Evolutionary conservation across 2,113 vertebrate genomes (phyloP).

Genomic region (Clarias batrachus): DNA sequence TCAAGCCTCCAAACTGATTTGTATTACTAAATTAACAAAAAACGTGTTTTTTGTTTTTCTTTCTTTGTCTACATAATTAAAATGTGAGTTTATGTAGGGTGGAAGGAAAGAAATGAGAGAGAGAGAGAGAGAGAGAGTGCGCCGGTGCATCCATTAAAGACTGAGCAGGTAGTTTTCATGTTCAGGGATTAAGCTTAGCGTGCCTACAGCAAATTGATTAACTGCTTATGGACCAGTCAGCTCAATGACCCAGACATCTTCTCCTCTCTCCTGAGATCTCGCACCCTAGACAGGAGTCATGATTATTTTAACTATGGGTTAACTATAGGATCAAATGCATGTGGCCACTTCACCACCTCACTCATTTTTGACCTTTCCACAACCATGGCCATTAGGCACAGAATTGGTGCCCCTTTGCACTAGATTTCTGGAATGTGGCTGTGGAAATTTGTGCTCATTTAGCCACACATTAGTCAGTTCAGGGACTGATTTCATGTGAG

Average conservation of each 20-base stretch:
- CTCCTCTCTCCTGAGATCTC: background rate
- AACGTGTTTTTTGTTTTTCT: background rate
- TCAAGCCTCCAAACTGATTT: conserved; percentile 7
- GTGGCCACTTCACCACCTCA: background rate
- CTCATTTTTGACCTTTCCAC: background rate
- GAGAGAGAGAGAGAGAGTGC: background rate
- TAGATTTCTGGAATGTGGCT: background rate
- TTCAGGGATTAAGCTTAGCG: background rate
- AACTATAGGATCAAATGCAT: background rate
- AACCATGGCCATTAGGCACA: background rate
- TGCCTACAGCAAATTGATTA: conserved; percentile 24
- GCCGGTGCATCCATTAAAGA: background rate
- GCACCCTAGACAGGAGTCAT: background rate
- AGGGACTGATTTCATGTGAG: background rate
- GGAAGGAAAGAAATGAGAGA: background rate
- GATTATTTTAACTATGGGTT: background rate
- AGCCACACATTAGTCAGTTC: background rate
- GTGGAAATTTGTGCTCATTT: background rate
- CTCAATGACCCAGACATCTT: background rate
- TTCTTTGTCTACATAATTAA: background rate
- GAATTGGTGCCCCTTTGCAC: background rate
- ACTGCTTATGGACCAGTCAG: conserved; percentile 28
- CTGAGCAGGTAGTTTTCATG: background rate
- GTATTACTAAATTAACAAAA: background rate
- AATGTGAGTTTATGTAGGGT: background rate